Percentiles rank a stretch among this genome's conserved stretches.
These are phyloP conservation scores for Folsomia manolachei DNA, from an alignment of 2,888 invertebrate species.

Conservation along the genomic window DNA sequence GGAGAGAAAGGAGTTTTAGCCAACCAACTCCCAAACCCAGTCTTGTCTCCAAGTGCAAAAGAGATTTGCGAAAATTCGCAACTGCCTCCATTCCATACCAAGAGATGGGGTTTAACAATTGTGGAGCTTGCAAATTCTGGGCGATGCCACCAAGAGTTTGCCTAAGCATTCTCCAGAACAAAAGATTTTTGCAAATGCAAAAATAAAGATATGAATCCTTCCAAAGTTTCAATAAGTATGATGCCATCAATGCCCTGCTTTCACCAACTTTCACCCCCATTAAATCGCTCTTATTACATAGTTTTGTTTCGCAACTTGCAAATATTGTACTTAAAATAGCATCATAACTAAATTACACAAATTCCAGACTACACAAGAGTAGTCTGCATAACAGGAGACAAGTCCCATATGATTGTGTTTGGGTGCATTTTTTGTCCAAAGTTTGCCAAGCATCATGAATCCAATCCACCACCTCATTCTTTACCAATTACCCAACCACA, in stretches of 20 bases:
- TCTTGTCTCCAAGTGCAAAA: constrained; percentile 17
- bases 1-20: no score
- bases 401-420: background rate
- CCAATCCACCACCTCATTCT: background rate
- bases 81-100: background rate
- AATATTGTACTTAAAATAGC: background rate
- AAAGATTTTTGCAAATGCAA: no score
- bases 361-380: no score
- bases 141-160: background rate
- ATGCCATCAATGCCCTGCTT: background rate
- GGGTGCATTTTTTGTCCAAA: background rate
- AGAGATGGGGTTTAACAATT: constrained; percentile 9
- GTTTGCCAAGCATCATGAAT: no score
- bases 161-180: background rate
- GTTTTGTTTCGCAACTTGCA: background rate
- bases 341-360: background rate
- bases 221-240: background rate
- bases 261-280: background rate
- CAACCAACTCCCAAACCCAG: background rate
- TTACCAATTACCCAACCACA: background rate
- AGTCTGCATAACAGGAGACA: no score
- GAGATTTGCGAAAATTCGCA: constrained; percentile 15
- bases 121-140: constrained; percentile 11
- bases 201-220: background rate
- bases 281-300: background rate